Base-by-base conservation (phyloP, 2,113 vertebrate genomes). In the Toxotes chatareus region DNA sequence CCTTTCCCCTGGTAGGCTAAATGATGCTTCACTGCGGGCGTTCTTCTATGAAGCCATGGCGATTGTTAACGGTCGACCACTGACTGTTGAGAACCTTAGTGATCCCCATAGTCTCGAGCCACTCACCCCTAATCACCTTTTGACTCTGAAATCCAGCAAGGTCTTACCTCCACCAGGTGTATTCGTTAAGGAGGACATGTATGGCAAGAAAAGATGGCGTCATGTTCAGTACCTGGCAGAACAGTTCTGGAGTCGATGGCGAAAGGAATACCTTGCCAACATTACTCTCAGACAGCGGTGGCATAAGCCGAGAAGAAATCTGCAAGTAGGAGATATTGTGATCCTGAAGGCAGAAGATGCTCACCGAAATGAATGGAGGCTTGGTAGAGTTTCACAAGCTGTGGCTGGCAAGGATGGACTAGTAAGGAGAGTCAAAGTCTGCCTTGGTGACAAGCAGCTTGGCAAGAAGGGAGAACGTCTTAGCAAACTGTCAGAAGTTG, bases 101-200 rank as follows among this genome's bases (percentile, higher is more conserved):
- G 31, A 75, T 40, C 73, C 73, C 40, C 14, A 74, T 12, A 53
- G 59, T 46, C 46, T 21, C 10, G 42, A 63, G 12, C 72, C 47
- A 8, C 32, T 78, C 5, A 69, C 56, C 0, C 66, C 76, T 1
- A 64, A 73, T 67, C 70, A 73, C 44, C 11, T 73, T 4, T 16
- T 81, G 0, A 74, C 62, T 6, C 60, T 81, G 70, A 74, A 81
- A 14, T 2, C 70, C 0, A 11, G 0, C 0, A 5, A 7, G 31
- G 65, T 31, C 0, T 32, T 57, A 23, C 47, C 73, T 19, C 66
- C 56, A 27, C 47, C 64, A 1, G 57, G 72, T 16, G 71, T 9
- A 31, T 82, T 76, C n/a, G n/a, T 47, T 11, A 76, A 31, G 71
- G 73, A 82, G 31, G 80, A 64, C 9, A 14, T 63, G 8, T 47